Conservation (phyloP, 2,797 vertebrate genomes). For the Enteromius paludinosus region DNA sequence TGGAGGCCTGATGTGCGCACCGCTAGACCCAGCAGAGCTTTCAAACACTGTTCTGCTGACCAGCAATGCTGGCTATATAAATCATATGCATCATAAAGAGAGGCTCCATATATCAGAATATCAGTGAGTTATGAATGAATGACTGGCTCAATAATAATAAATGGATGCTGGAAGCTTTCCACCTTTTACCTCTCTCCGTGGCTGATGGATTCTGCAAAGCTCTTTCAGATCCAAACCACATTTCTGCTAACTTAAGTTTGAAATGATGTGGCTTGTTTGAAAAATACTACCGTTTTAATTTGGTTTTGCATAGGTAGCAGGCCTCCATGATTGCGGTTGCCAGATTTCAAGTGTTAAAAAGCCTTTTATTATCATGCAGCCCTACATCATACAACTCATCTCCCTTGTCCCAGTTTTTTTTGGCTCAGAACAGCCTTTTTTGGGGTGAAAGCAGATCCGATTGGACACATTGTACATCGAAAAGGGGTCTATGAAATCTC, state of each 20-base stretch:
- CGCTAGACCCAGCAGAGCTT: neutral
- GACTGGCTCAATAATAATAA: constrained; percentile 2
- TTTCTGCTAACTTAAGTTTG: neutral
- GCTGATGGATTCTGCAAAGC: neutral
- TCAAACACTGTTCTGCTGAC: neutral
- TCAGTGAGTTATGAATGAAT: constrained; percentile 13
- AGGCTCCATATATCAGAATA: neutral
- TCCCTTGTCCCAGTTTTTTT: no score
- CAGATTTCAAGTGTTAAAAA: neutral
- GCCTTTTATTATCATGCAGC: no score
- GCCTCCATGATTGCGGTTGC: neutral
- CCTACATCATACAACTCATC: no score
- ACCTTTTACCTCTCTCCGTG: neutral
- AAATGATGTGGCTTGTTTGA: neutral
- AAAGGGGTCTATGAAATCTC: neutral
- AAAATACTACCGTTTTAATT: neutral
- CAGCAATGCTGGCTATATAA: neutral
- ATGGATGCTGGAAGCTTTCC: neutral
- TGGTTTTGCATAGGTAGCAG: neutral
- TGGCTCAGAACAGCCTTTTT: neutral
- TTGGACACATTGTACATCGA: neutral
- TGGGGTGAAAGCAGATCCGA: neutral
- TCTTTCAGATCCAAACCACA: neutral
- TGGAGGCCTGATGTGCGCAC: neutral
- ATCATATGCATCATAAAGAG: neutral